phyloP scores from a whole-genome alignment of 2,888 invertebrate genomes.

The Sarcophaga rosellei region DNA sequence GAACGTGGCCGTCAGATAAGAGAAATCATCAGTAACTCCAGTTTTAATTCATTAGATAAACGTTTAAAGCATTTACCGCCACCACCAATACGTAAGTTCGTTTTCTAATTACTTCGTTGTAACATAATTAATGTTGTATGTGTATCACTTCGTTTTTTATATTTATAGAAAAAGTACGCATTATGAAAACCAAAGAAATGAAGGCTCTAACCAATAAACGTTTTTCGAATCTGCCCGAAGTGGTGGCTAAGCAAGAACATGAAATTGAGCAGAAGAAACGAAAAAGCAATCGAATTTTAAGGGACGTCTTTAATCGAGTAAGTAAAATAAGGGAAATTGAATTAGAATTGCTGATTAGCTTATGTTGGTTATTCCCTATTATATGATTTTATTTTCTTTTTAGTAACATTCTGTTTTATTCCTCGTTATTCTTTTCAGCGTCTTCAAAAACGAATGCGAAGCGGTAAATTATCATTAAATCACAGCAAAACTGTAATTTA shows the following conservation, averaged over 20 bases:
- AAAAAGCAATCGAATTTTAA: constrained; percentile 88
- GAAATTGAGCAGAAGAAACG: constrained; percentile 84
- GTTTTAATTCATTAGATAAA: constrained; percentile 74
- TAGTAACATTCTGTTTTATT: constrained; percentile 30
- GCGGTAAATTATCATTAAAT: constrained; percentile 78
- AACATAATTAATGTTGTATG: constrained; percentile 6
- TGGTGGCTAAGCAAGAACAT: constrained; percentile 85
- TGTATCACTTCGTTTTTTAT: background rate
- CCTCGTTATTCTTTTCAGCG: constrained; percentile 72
- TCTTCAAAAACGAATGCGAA: constrained; percentile 78
- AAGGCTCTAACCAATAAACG: constrained; percentile 84
- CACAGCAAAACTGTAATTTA: constrained; percentile 79
- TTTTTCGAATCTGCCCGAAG: constrained; percentile 88
- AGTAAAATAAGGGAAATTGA: constrained; percentile 38
- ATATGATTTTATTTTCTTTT: background rate
- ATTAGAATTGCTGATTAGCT: too few species aligned
- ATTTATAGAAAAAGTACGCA: constrained; percentile 80
- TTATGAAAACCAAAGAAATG: constrained; percentile 84
- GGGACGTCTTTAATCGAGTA: constrained; percentile 89
- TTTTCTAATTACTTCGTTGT: background rate
- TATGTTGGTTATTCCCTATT: background rate
- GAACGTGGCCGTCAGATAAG: constrained; percentile 76
- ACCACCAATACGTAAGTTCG: constrained; percentile 74
- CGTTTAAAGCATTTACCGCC: constrained; percentile 78
- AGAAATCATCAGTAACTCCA: constrained; percentile 75